A percentile compares a stretch with the other conserved stretches of the same genome.
Evolutionary conservation across 2,888 invertebrate species (phyloP).

Genomic region (Eupithecia inturbata): DNA sequence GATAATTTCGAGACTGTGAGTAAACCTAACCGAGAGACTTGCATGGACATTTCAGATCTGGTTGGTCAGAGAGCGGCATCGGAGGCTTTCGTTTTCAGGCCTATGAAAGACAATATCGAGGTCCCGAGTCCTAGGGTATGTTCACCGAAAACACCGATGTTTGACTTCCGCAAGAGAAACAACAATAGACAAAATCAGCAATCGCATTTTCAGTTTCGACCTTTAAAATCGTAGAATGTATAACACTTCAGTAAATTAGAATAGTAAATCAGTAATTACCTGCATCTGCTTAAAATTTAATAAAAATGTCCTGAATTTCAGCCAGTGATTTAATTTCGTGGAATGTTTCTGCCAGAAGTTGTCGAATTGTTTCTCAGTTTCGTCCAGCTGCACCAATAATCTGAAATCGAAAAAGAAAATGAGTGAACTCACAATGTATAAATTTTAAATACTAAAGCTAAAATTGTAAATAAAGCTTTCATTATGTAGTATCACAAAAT

Average conservation of each 20-base stretch:
- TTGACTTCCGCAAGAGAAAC: constrained; percentile 69
- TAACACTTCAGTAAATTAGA: background rate
- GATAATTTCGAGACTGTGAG: constrained; percentile 58
- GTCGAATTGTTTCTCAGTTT: constrained; percentile 97
- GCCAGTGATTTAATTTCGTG: constrained; percentile 93
- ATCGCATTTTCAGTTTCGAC: constrained; percentile 69
- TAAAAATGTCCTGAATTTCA: constrained; percentile 96
- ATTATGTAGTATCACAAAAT: too few species aligned
- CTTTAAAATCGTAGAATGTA: constrained; percentile 59
- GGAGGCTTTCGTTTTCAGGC: constrained; percentile 72
- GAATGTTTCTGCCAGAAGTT: constrained; percentile 97
- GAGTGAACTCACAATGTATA: background rate
- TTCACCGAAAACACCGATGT: constrained; percentile 75
- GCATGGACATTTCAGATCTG: constrained; percentile 75
- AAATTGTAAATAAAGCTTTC: too few species aligned
- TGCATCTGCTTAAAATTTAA: constrained; percentile 96
- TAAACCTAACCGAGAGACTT: constrained; percentile 63
- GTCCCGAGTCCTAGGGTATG: constrained; percentile 60
- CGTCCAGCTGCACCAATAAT: constrained; percentile 95
- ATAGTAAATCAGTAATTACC: constrained; percentile 67
- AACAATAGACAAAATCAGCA: constrained; percentile 46
- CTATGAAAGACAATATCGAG: constrained; percentile 66
- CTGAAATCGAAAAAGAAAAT: constrained; percentile 75
- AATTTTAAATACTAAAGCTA: too few species aligned
- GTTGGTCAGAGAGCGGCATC: constrained; percentile 68